These are phyloP conservation scores for Diarsia rubi DNA, from an alignment of 2,888 invertebrate genomes.

Conservation along the genomic window DNA sequence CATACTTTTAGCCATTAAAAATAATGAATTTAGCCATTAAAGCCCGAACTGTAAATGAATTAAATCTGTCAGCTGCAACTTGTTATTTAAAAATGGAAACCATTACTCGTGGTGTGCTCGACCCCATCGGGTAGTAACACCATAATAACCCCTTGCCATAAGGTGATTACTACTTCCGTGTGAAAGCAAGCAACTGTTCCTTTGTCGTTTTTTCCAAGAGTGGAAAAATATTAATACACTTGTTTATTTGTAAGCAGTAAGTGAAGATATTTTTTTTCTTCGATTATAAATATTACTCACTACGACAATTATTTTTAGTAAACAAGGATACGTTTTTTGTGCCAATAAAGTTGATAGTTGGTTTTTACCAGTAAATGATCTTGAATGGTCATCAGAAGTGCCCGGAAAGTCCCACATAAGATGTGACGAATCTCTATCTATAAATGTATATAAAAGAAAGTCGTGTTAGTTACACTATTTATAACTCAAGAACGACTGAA, in stretches of 20 bases:
- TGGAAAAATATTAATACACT: constrained; percentile 23
- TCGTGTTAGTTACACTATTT: no score
- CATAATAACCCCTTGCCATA: constrained; percentile 26
- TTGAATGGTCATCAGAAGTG: not conserved
- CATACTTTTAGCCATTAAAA: not conserved
- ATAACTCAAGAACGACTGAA: no score
- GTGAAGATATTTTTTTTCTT: constrained; percentile 40
- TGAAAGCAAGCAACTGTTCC: constrained; percentile 28
- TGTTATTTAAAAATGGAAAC: constrained; percentile 15
- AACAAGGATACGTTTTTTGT: constrained; percentile 28
- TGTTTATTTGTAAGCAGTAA: constrained; percentile 33
- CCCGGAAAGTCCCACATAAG: not conserved
- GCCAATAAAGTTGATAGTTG: not conserved
- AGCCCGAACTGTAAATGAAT: not conserved
- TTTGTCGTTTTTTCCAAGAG: constrained; percentile 3
- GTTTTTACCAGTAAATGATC: not conserved
- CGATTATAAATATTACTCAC: constrained; percentile 31
- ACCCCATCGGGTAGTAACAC: constrained; percentile 6
- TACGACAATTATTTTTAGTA: constrained; percentile 33
- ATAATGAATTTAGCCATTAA: not conserved
- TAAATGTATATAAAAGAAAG: no score
- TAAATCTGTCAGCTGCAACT: not conserved
- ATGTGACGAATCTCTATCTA: no score
- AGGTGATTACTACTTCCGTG: constrained; percentile 28
- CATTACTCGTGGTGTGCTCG: constrained; percentile 13